A percentile compares a stretch with the other conserved stretches of the same genome.
phyloP scores from a whole-genome alignment of 1,140 invertebrate species.

The Tetramorium simillimum region DNA sequence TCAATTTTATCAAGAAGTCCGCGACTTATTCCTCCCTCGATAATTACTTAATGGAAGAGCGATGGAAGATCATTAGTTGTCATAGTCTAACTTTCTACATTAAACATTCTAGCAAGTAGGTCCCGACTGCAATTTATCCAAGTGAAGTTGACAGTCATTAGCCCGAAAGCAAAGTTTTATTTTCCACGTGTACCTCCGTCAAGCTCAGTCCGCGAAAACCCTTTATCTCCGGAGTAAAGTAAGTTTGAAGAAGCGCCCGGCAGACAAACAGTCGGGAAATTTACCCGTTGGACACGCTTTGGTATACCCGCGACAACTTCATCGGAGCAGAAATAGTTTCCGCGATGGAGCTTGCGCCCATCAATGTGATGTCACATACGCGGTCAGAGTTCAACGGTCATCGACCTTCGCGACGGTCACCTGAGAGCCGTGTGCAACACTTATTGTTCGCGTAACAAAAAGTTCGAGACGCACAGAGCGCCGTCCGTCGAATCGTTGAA shows the following conservation, averaged over 20 bases:
- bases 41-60: not conserved
- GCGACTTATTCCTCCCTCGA: not conserved
- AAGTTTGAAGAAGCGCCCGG: not conserved
- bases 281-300: not conserved
- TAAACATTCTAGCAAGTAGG: not conserved
- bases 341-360: slow-evolving; percentile 33
- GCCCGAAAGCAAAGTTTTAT: slow-evolving; percentile 8
- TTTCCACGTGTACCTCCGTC: not conserved
- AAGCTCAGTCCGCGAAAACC: not conserved
- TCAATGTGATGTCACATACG: slow-evolving; percentile 61
- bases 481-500: slow-evolving; percentile 13
- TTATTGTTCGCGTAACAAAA: slow-evolving; percentile 16
- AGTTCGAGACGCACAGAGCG: slow-evolving; percentile 8
- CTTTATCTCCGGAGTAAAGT: not conserved
- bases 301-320: not conserved
- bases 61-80: not conserved
- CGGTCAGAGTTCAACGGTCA: slow-evolving; percentile 66
- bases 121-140: slow-evolving; percentile 17
- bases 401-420: slow-evolving; percentile 63
- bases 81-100: not conserved
- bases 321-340: slow-evolving; percentile 45
- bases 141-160: not conserved
- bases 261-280: not conserved
- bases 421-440: slow-evolving; percentile 17
- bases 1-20: not conserved